phyloP scores from a whole-genome alignment of 92 coral and sea anemone genomes.

The Epizoanthus ramosus region DNA sequence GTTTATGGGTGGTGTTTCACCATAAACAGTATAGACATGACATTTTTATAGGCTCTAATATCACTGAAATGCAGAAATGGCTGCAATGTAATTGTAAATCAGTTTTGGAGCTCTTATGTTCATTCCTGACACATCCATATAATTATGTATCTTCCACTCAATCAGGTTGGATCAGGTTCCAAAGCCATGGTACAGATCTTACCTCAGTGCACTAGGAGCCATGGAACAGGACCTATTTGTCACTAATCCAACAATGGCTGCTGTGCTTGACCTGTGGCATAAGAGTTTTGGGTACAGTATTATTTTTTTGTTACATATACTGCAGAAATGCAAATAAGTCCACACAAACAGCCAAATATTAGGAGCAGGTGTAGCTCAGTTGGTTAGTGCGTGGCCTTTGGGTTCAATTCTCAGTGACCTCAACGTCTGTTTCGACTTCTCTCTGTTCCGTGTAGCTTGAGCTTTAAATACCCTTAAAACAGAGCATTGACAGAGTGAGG shows the following conservation, averaged over 20 bases:
- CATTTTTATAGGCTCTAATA: too few relatives aligned
- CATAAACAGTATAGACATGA: too few relatives aligned
- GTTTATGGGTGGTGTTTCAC: too few relatives aligned
- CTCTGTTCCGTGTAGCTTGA: too few relatives aligned
- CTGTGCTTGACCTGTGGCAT: constrained; percentile 96
- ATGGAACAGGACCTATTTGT: constrained; percentile 98
- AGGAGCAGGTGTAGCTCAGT: too few relatives aligned
- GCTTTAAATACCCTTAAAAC: too few relatives aligned
- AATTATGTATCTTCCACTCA: background rate
- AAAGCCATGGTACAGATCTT: constrained; percentile 98
- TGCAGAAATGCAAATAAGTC: too few relatives aligned
- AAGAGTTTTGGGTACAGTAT: constrained; percentile 84
- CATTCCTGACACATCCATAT: background rate
- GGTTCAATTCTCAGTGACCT: too few relatives aligned
- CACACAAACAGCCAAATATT: too few relatives aligned
- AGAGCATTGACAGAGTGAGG: too few relatives aligned
- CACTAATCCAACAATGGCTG: constrained; percentile 99
- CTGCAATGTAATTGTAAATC: background rate
- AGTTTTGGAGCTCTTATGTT: background rate
- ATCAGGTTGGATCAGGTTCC: constrained; percentile 94
- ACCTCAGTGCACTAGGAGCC: constrained; percentile 75
- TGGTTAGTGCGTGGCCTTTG: too few relatives aligned
- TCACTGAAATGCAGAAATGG: background rate
- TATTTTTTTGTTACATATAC: background rate
- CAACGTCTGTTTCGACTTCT: too few relatives aligned